Conservation (phyloP, 1,140 invertebrate genomes). For the Cydia amplana region DNA sequence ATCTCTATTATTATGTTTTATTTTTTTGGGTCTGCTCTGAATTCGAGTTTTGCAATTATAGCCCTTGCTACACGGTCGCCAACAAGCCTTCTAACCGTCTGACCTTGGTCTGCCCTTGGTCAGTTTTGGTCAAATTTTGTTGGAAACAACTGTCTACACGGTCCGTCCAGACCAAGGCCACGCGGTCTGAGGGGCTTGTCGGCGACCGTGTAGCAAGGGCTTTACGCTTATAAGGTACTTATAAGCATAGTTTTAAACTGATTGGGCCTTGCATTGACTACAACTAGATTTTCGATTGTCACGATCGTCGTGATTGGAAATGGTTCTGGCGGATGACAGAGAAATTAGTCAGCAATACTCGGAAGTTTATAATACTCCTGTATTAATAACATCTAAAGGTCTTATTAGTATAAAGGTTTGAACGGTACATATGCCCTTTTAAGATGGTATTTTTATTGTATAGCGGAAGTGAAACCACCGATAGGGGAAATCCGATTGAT, state of each 20-base stretch:
- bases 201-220: no score
- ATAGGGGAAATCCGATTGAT: slow-evolving; percentile 8
- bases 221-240: no score
- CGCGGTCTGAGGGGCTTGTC: no score
- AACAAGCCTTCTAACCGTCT: no score
- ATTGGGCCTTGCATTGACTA: slow-evolving; percentile 37
- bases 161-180: no score
- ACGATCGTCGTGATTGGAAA: slow-evolving; percentile 24
- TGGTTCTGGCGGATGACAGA: slow-evolving; percentile 32
- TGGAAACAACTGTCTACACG: no score
- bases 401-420: background rate
- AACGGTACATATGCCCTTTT: background rate
- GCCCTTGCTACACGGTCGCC: no score
- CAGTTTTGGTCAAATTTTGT: no score
- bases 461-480: background rate
- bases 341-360: slow-evolving; percentile 3
- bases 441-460: background rate
- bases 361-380: background rate
- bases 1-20: background rate
- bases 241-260: background rate
- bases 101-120: no score
- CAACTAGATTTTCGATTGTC: slow-evolving; percentile 10
- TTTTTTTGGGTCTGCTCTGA: slow-evolving; percentile 22
- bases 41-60: background rate
- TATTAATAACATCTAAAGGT: background rate